A percentile compares a stretch with the other conserved stretches of the same genome.
Evolutionary conservation across 2,888 invertebrate species (phyloP).

Genomic region (Branchipolynoe longqiensis): DNA sequence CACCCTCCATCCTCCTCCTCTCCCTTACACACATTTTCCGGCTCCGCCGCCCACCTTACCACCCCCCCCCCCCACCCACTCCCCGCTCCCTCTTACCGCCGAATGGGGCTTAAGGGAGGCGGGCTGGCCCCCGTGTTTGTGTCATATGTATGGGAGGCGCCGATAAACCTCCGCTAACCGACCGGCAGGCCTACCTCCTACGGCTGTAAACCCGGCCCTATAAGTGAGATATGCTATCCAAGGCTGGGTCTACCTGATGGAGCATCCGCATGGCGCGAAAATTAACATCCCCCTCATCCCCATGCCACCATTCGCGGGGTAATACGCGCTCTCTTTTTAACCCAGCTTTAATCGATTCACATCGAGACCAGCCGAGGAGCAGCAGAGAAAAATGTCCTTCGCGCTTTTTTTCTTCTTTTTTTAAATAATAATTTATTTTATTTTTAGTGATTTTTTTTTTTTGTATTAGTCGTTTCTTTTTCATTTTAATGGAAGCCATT

Average conservation of each 20-base stretch:
- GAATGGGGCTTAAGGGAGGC: constrained; percentile 10
- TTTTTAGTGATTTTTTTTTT: too few relatives aligned
- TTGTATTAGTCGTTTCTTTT: too few relatives aligned
- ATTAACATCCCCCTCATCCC: constrained; percentile 9
- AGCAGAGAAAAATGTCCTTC: constrained; percentile 51
- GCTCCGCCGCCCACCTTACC: too few relatives aligned
- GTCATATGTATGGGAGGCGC: neutral
- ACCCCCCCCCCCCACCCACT: neutral
- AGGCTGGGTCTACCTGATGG: constrained; percentile 1
- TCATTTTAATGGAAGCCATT: constrained; percentile 48
- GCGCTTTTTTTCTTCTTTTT: too few relatives aligned
- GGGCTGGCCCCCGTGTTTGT: neutral
- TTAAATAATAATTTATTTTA: too few relatives aligned
- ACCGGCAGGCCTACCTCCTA: neutral
- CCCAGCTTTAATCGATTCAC: constrained; percentile 40
- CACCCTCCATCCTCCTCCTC: too few relatives aligned
- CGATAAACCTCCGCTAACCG: neutral
- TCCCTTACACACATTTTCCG: too few relatives aligned
- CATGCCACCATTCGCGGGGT: too few relatives aligned
- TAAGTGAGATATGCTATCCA: constrained; percentile 54
- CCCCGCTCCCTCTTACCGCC: too few relatives aligned
- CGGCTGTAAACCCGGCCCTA: constrained; percentile 17
- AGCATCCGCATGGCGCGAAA: neutral
- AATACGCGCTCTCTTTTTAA: constrained; percentile 2
- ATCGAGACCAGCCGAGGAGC: constrained; percentile 11